Conservation (phyloP, 2,797 vertebrate species). For the Cichlasoma orientale region DNA sequence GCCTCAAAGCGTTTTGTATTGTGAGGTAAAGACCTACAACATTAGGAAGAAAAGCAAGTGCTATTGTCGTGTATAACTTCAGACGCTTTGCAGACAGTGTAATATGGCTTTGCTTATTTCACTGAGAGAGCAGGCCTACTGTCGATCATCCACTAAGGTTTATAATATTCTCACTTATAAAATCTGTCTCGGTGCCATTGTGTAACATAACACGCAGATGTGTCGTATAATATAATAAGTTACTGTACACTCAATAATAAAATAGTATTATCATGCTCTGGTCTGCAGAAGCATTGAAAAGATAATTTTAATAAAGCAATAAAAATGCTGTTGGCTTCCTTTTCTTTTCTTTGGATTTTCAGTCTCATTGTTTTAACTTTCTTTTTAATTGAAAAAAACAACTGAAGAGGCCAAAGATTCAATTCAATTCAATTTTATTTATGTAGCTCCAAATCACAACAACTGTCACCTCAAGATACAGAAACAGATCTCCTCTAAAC, state of each 20-base stretch:
- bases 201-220: neutral
- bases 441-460: too few species aligned
- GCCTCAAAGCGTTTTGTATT: neutral
- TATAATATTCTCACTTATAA: neutral
- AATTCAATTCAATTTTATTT: too few species aligned
- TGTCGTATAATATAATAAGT: neutral
- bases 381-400: neutral
- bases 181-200: neutral
- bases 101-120: too few species aligned
- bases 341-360: neutral
- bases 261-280: accelerated
- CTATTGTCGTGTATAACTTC: neutral
- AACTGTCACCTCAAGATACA: too few species aligned
- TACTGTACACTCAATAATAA: neutral
- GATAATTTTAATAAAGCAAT: neutral
- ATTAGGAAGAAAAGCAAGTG: neutral
- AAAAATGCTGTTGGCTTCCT: neutral
- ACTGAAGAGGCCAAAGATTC: neutral
- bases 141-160: neutral
- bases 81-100: neutral
- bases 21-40: neutral
- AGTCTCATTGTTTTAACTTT: neutral
- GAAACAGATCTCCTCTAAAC: too few species aligned
- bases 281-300: neutral
- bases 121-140: too few species aligned